Evolutionary conservation across 2,113 vertebrate species (phyloP).

Genomic region (Murina feae): DNA sequence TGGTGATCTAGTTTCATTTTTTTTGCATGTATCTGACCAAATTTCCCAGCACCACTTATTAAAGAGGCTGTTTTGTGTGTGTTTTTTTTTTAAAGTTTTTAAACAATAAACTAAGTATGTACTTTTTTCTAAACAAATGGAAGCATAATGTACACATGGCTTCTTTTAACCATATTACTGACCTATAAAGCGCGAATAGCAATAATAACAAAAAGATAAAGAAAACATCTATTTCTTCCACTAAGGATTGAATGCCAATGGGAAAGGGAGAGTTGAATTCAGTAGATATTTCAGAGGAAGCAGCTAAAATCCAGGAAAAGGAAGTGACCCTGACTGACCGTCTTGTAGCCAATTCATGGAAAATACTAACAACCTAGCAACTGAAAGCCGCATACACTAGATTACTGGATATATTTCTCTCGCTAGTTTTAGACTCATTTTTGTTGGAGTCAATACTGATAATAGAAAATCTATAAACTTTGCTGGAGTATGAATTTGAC

Average conservation of each 20-base stretch:
- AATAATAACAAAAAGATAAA: not conserved
- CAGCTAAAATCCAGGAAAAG: not conserved
- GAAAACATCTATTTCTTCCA: not conserved
- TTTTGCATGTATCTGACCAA: too few relatives aligned
- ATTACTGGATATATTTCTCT: not conserved
- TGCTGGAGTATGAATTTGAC: slow-evolving; percentile 26
- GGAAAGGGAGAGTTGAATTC: not conserved
- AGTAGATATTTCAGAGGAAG: not conserved
- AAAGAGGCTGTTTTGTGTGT: too few relatives aligned
- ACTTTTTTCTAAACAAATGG: not conserved
- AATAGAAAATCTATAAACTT: slow-evolving; percentile 33
- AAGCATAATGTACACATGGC: not conserved
- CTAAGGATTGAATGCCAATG: not conserved
- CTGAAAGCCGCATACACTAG: not conserved
- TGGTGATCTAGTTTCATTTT: too few relatives aligned
- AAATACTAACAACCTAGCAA: not conserved
- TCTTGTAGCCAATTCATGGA: not conserved
- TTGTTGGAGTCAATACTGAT: not conserved
- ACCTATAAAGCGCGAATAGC: not conserved
- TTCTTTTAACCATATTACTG: slow-evolving; percentile 9
- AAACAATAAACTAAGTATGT: not conserved
- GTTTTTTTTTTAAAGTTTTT: not conserved
- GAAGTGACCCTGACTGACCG: not conserved
- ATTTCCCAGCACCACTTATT: too few relatives aligned
- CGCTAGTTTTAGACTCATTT: not conserved